A percentile compares a stretch with the other conserved stretches of the same genome.
Evolutionary conservation across 30 jellyfish, hydroid and myxozoan genomes (phyloP).

Genomic region (Rhopilema esculentum): DNA sequence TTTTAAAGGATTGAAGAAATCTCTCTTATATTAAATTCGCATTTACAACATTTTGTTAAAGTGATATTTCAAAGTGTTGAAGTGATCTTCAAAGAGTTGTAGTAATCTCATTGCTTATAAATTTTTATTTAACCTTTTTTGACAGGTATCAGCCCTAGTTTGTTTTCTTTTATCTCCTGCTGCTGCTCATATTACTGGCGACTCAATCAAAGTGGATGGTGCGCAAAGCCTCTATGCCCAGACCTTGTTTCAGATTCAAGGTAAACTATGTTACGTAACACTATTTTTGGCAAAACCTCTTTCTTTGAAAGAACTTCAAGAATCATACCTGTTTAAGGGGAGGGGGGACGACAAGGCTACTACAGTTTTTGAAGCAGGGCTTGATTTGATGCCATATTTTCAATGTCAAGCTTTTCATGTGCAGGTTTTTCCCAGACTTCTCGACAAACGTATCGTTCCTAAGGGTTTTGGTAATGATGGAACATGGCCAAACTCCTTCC

Average conservation of each 20-base stretch:
- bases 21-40: no score
- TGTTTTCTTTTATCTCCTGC: conserved; percentile 97
- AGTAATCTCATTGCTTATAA: not conserved
- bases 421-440: no score
- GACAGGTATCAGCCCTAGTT: conserved; percentile 85
- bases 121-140: not conserved
- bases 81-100: no score
- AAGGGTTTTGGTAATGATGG: no score
- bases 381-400: no score
- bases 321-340: not conserved
- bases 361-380: no score
- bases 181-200: conserved; percentile 93
- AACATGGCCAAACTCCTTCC: no score
- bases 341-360: not conserved
- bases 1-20: no score
- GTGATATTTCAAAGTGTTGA: no score
- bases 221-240: conserved; percentile 92
- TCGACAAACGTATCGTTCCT: no score
- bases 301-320: not conserved
- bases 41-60: no score
- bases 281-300: not conserved
- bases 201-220: conserved; percentile 85
- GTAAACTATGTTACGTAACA: conserved; percentile 17
- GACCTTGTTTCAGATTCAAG: conserved; percentile 68
- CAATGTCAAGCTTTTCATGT: no score